phyloP scores from a whole-genome alignment of 2,888 invertebrate genomes.

The Pelosia muscerda region DNA sequence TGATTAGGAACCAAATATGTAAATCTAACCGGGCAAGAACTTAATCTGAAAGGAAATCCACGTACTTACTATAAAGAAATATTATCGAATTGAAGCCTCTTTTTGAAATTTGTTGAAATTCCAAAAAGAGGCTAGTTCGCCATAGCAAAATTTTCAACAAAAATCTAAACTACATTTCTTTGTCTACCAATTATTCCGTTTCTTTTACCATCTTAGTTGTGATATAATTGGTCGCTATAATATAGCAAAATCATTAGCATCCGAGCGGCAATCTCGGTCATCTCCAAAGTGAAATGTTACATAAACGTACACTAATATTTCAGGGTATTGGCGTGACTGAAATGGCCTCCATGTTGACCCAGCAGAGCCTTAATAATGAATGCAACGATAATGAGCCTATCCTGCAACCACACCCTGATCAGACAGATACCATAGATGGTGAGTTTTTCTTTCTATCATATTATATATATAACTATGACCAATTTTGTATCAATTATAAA shows the following conservation, averaged over 20 bases:
- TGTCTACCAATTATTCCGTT: neutral
- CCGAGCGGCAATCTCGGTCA: neutral
- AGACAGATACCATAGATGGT: constrained; percentile 92
- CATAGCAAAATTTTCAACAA: neutral
- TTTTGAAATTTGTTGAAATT: neutral
- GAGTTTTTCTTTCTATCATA: constrained; percentile 70
- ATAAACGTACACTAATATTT: constrained; percentile 58
- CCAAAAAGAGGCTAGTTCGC: no score
- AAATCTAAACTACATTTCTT: neutral
- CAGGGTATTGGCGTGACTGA: constrained; percentile 88
- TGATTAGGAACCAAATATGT: neutral
- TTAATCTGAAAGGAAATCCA: no score
- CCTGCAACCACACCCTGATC: constrained; percentile 89
- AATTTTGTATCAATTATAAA: constrained; percentile 19
- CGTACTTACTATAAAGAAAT: neutral
- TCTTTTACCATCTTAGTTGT: neutral
- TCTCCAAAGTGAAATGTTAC: neutral
- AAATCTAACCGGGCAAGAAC: neutral
- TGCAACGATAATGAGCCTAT: constrained; percentile 87
- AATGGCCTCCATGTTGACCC: constrained; percentile 88
- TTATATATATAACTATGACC: constrained; percentile 24
- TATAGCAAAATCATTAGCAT: neutral
- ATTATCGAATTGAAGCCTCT: neutral
- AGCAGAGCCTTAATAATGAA: constrained; percentile 88
- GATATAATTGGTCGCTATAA: neutral